Conservation (phyloP, 2,888 invertebrate genomes). For the Linyphia triangularis region DNA sequence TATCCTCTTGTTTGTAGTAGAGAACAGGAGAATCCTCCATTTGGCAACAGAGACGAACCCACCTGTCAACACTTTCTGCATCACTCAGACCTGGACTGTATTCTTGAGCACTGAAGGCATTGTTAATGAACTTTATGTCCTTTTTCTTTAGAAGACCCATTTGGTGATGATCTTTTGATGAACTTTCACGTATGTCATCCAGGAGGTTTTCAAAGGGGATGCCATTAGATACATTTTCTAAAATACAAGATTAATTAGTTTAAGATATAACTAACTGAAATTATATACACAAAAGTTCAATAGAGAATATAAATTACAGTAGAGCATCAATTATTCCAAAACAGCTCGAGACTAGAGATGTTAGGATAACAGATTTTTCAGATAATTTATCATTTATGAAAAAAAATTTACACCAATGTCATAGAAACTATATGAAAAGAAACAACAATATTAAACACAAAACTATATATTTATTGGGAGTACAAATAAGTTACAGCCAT, state of each 20-base stretch:
- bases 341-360: too few species aligned
- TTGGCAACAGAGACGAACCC: constrained; percentile 35
- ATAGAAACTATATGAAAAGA: too few species aligned
- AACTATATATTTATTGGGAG: too few species aligned
- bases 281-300: not conserved
- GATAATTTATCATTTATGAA: too few species aligned
- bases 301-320: too few species aligned
- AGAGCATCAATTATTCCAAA: too few species aligned
- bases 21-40: constrained; percentile 55
- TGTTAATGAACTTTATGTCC: constrained; percentile 25
- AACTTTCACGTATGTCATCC: not conserved
- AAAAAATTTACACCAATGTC: too few species aligned
- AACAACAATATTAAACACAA: too few species aligned
- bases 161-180: constrained; percentile 29
- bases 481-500: too few species aligned
- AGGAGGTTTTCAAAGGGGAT: not conserved
- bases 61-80: constrained; percentile 47
- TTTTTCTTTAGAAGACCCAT: constrained; percentile 28
- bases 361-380: too few species aligned
- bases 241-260: not conserved
- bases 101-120: constrained; percentile 16
- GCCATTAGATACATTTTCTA: constrained; percentile 7
- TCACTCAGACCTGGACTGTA: constrained; percentile 38
- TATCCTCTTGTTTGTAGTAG: constrained; percentile 29
- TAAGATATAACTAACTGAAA: not conserved